phyloP scores from a whole-genome alignment of 2,888 invertebrate species.

The Drosophila peninsularis region DNA sequence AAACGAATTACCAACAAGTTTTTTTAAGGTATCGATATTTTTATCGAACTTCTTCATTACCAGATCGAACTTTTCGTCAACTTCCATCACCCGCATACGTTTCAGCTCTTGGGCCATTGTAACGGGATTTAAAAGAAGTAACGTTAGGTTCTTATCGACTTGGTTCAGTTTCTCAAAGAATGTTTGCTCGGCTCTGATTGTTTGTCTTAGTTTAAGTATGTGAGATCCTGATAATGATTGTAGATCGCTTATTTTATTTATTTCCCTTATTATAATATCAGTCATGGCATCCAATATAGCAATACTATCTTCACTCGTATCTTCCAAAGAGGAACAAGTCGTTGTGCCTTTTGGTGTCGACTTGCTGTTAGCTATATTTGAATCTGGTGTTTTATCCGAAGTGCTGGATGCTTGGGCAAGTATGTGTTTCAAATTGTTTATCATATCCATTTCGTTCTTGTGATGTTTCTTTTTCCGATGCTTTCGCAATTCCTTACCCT shows the following conservation, averaged over 20 bases:
- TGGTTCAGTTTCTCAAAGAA: constrained; percentile 83
- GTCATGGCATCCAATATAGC: constrained; percentile 62
- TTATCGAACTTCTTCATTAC: constrained; percentile 82
- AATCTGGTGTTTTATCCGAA: neutral
- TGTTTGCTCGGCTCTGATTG: constrained; percentile 73
- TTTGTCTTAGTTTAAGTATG: constrained; percentile 71
- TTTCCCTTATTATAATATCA: constrained; percentile 75
- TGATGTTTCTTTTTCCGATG: constrained; percentile 83
- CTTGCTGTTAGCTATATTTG: neutral
- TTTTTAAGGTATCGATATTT: constrained; percentile 83
- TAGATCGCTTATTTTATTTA: constrained; percentile 81
- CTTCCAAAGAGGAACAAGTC: constrained; percentile 30
- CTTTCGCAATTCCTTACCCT: constrained; percentile 66
- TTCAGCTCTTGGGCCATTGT: constrained; percentile 72
- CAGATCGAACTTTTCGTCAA: constrained; percentile 60
- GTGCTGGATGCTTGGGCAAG: constrained; percentile 57
- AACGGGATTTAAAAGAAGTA: constrained; percentile 82
- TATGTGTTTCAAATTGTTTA: constrained; percentile 82
- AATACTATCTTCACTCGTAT: constrained; percentile 32
- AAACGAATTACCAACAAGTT: constrained; percentile 81
- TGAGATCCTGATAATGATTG: constrained; percentile 69
- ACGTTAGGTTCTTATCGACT: constrained; percentile 82
- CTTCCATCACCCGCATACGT: constrained; percentile 33
- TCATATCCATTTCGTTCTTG: constrained; percentile 83
- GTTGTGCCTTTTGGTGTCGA: neutral